These are phyloP conservation scores for Scomber japonicus DNA, from an alignment of 2,113 vertebrate species.

Conservation along the genomic window DNA sequence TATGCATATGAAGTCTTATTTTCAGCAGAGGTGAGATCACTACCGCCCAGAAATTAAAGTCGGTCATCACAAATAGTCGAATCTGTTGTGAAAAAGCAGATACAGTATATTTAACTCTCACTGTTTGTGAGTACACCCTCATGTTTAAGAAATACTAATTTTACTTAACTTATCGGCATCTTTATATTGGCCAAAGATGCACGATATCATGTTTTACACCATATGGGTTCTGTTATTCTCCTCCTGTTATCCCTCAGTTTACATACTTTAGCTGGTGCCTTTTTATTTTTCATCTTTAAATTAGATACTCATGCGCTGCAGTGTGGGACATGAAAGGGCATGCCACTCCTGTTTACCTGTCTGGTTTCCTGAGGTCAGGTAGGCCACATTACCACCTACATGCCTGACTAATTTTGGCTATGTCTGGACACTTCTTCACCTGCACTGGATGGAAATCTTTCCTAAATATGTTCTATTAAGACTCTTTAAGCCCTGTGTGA, in stretches of 20 bases:
- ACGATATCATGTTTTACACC: constrained; percentile 17
- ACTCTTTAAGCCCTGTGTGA: constrained; percentile 61
- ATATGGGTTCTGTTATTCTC: constrained; percentile 38
- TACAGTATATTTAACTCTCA: background rate
- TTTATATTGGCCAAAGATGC: constrained; percentile 1
- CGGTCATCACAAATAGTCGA: constrained; percentile 50
- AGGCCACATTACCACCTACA: constrained; percentile 64
- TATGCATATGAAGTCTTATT: constrained; percentile 36
- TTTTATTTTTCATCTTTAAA: constrained; percentile 73
- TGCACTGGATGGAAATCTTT: constrained; percentile 64
- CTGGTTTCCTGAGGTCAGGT: constrained; percentile 73
- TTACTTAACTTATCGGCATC: background rate
- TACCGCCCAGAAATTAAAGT: constrained; percentile 51
- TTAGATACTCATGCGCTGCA: constrained; percentile 60
- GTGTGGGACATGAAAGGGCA: constrained; percentile 66
- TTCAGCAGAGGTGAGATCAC: constrained; percentile 67
- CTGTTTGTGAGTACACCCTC: constrained; percentile 4
- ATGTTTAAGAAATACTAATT: background rate
- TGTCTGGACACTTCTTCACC: constrained; percentile 58
- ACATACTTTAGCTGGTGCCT: constrained; percentile 38
- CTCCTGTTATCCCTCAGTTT: constrained; percentile 22
- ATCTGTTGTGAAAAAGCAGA: constrained; percentile 38
- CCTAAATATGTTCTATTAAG: constrained; percentile 65
- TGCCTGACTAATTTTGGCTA: constrained; percentile 62
- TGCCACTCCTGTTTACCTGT: constrained; percentile 76